Evolutionary conservation across 2,113 vertebrate species (phyloP).

Genomic region (Guaruba guarouba): DNA sequence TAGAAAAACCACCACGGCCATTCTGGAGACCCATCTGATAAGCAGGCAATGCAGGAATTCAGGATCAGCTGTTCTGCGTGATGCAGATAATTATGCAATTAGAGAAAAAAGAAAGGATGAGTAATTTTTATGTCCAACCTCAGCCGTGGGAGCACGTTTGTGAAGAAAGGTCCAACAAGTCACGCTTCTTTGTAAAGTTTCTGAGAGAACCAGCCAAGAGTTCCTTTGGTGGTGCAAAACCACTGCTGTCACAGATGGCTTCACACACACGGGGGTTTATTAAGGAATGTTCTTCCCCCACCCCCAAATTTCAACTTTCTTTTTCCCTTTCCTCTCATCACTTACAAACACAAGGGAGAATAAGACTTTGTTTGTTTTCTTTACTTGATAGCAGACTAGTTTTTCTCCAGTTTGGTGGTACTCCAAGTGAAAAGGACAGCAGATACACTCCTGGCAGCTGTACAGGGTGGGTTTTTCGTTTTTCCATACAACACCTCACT

Average conservation of each 20-base stretch:
- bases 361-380: conserved; percentile 45
- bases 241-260: neutral
- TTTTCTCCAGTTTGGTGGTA: conserved; percentile 37
- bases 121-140: neutral
- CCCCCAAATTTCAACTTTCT: neutral
- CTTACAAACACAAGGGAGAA: neutral
- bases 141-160: accelerated
- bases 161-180: neutral
- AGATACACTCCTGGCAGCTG: conserved; percentile 27
- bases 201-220: neutral
- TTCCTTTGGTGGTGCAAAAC: neutral
- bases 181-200: neutral
- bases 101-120: neutral
- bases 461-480: neutral
- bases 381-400: neutral
- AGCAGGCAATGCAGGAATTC: neutral
- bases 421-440: conserved; percentile 57
- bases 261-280: neutral
- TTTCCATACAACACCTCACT: neutral
- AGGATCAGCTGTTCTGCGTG: neutral
- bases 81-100: neutral
- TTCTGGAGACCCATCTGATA: neutral
- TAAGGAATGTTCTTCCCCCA: neutral
- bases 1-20: neutral
- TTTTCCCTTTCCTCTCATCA: neutral